Evolutionary conservation across 2,797 vertebrate species (phyloP).

Genomic region (Coranthus polyacanthus): DNA sequence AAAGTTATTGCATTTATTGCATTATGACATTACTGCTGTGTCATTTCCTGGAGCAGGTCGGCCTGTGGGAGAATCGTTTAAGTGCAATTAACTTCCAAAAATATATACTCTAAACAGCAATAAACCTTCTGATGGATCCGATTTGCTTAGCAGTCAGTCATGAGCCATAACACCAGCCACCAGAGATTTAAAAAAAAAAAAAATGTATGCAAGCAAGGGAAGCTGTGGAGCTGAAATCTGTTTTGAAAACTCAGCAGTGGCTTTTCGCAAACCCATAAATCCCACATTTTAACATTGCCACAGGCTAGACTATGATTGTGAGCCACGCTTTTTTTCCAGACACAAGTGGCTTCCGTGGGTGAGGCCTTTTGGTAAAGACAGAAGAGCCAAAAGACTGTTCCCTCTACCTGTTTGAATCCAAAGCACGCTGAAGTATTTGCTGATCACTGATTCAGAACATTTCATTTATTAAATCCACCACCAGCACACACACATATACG

Average conservation of each 20-base stretch:
- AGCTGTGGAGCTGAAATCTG: constrained; percentile 41
- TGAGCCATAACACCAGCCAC: constrained; percentile 30
- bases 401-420: neutral
- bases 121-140: constrained; percentile 20
- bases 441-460: constrained; percentile 17
- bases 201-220: constrained; percentile 41
- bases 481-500: constrained; percentile 3
- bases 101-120: constrained; percentile 37
- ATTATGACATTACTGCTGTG: constrained; percentile 1
- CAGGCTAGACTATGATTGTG: constrained; percentile 33
- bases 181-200: constrained; percentile 24
- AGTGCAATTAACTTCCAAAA: constrained; percentile 44
- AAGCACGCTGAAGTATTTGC: neutral
- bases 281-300: constrained; percentile 39
- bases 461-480: constrained; percentile 34
- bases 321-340: constrained; percentile 18
- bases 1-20: constrained; percentile 22
- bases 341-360: constrained; percentile 11
- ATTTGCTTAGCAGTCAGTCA: constrained; percentile 35
- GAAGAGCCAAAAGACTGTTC: neutral
- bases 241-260: constrained; percentile 61
- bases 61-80: constrained; percentile 31
- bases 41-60: constrained; percentile 12
- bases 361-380: neutral
- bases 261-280: constrained; percentile 58